Conservation (phyloP, 2,113 vertebrate genomes). For the Centrocercus urophasianus region DNA sequence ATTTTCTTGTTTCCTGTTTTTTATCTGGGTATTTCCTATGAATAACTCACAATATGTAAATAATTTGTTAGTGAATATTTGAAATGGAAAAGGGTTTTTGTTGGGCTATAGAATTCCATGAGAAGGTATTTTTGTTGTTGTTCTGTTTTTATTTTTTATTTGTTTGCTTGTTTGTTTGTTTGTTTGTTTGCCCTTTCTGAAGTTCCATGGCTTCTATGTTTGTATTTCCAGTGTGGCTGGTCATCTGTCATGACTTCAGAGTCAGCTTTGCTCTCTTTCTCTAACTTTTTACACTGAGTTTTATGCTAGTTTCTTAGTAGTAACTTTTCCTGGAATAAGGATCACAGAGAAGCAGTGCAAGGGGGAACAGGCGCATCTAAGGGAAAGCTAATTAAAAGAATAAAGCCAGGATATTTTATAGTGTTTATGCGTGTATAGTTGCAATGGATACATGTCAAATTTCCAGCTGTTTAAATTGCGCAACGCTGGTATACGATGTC, state of each 20-base stretch:
- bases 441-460: slow-evolving; percentile 3
- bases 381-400: slow-evolving; percentile 4
- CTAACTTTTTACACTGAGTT: not conserved
- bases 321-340: not conserved
- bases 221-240: not conserved
- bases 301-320: not conserved
- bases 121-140: not conserved
- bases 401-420: not conserved
- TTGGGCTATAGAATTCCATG: not conserved
- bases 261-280: not conserved
- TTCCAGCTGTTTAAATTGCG: slow-evolving; percentile 5
- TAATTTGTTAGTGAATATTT: not conserved
- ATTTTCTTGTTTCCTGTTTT: not conserved
- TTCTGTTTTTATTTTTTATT: not conserved
- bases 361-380: not conserved
- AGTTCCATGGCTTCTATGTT: not conserved
- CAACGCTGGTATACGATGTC: not conserved
- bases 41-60: not conserved
- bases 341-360: not conserved
- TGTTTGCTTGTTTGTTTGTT: not conserved
- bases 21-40: not conserved
- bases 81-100: not conserved
- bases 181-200: not conserved
- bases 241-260: not conserved
- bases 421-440: not conserved